Base-by-base conservation (phyloP, 2,797 vertebrate species). In the Cryptoblepharus egeriae region DNA sequence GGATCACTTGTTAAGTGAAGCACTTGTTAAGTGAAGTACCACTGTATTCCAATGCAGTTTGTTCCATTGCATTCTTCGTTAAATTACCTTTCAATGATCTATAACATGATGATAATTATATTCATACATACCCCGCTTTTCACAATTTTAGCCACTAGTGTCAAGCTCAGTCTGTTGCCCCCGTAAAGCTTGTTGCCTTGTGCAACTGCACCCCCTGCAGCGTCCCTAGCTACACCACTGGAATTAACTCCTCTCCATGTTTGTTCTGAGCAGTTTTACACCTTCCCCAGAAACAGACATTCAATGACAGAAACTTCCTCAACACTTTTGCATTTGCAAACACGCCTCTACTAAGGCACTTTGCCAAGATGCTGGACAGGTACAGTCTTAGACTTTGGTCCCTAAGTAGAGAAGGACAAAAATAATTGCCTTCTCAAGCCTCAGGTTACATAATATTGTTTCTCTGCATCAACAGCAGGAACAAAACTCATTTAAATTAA, bases 321-420 rank as follows among this genome's bases (percentile, higher is more conserved):
- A n/a, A 3, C 3, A 3, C 67, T 69, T 55, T 9, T 16, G 32
- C 39, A 55, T 67, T 79, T 24, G 57, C 72, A 79, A 75, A 87
- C 75, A 73, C 5, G 58, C 71, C 83, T 63, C 65, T 13, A 10
- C 82, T 82, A 4, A 71, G 86, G 81, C 78, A 74, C 75, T 79
- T 72, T 49, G 55, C 82, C 77, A 80, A 22, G 12, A 55, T 63
- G 65, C 30, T 78, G n/a, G 49, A 24, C 11, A 58, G 8, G 35
- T 71, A 30, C 6, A 35, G 26, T 32, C 35, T 49, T n/a, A 20
- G 5, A 24, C 52, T 39, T 57, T 22, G 12, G 22, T 52, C 11
- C 6, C 9, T 11, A 45, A 70, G 39, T 28, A 78, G 32, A 35
- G 30, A 78, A n/a, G 63, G 82, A 58, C 83, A 84, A 79, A 39